phyloP scores from a whole-genome alignment of 2,113 vertebrate genomes.

The Zonotrichia leucophrys region DNA sequence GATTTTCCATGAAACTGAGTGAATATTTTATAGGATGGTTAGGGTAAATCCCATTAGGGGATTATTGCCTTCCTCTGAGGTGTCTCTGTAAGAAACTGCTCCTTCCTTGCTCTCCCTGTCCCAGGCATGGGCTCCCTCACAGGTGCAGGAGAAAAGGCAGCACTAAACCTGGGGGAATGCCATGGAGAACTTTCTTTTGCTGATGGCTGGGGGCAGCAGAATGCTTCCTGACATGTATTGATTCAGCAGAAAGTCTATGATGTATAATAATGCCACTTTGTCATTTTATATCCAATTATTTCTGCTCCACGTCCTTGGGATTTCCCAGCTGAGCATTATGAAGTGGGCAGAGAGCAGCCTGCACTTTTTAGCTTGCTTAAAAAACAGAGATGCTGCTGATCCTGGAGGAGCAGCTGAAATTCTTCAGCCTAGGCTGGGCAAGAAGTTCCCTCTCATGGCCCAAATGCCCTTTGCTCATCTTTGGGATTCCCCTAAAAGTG shows the following conservation, averaged over 20 bases:
- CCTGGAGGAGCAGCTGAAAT: background rate
- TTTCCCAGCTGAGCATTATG: background rate
- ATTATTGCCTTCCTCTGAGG: background rate
- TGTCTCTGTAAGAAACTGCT: background rate
- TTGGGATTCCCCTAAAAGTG: background rate
- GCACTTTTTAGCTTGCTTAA: background rate
- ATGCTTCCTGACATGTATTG: background rate
- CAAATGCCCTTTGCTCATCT: background rate
- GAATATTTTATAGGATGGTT: background rate
- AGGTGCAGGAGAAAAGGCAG: background rate
- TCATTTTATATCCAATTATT: background rate
- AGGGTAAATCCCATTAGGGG: background rate
- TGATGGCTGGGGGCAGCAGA: background rate
- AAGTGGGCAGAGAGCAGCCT: background rate
- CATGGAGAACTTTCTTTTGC: background rate
- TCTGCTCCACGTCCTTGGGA: background rate
- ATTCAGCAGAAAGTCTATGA: background rate
- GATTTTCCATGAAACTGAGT: too few species aligned
- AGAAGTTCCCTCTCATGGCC: background rate
- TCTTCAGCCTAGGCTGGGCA: background rate
- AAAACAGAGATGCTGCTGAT: background rate
- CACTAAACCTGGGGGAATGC: background rate
- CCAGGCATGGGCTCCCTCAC: background rate
- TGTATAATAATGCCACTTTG: background rate
- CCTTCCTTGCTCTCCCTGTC: background rate